phyloP scores from a whole-genome alignment of 2,888 invertebrate genomes.

The Catocala fraxini region DNA sequence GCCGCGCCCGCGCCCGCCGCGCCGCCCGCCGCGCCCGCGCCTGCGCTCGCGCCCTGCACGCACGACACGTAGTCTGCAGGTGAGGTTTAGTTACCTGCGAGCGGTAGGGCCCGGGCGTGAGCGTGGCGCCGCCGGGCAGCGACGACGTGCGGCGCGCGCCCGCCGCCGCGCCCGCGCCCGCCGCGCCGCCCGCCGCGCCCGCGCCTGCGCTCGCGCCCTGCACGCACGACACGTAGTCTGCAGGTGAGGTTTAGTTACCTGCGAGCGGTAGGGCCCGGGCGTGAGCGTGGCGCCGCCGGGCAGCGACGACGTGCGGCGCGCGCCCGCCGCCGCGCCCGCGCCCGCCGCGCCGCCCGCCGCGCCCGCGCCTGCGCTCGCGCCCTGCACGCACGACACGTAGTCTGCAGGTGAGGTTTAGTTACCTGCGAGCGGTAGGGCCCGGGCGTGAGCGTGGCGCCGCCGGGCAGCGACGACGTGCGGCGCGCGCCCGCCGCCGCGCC shows the following conservation, averaged over 20 bases:
- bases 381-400: too few relatives aligned
- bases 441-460: slow-evolving; percentile 89
- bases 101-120: slow-evolving; percentile 86
- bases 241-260: slow-evolving; percentile 56
- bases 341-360: slow-evolving; percentile 77
- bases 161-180: slow-evolving; percentile 72
- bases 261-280: slow-evolving; percentile 82
- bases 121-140: slow-evolving; percentile 89
- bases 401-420: slow-evolving; percentile 6
- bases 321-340: slow-evolving; percentile 54
- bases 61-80: neutral
- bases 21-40: slow-evolving; percentile 33
- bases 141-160: slow-evolving; percentile 75
- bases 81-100: slow-evolving; percentile 65
- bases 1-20: slow-evolving; percentile 81
- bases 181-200: slow-evolving; percentile 61
- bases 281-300: slow-evolving; percentile 89
- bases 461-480: slow-evolving; percentile 85
- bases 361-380: neutral
- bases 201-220: too few relatives aligned
- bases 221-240: neutral
- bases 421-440: slow-evolving; percentile 83
- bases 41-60: too few relatives aligned
- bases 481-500: slow-evolving; percentile 51
- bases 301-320: slow-evolving; percentile 79